Base-by-base conservation (phyloP, 2,888 invertebrate genomes). In the Andrena trimmerana region DNA sequence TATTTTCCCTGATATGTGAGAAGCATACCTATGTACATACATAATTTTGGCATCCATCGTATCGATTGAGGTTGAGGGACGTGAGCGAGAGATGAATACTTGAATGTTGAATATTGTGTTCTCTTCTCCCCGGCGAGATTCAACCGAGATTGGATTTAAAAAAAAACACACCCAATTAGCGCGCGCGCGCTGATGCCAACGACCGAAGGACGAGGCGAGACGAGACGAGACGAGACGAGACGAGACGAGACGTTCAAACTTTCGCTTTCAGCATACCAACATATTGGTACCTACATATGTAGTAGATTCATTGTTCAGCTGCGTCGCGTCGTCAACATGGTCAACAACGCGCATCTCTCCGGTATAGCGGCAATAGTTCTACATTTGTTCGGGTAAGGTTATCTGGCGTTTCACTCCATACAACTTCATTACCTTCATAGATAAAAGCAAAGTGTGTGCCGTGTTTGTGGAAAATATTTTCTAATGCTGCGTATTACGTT, bases 381-480 rank as follows among this genome's bases (percentile, higher is more conserved):
- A 24, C 8, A 52, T 31, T 54, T 68, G 13, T 5, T 68, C 10
- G 29, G 42, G 76, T 78, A 75, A 78, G 75, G 24, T 24, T 62
- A 36, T 0, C 16, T 31, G 24, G 1, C 29, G 10, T 33, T n/a
- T 33, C 62, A 29, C 16, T 57, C 48, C 59, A 1, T 10, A 57
- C 27, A 20, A 57, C 20, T 20, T n/a, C 52, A 20, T n/a, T 20
- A 42, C 42, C 42, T 16, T 42, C 42, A 5, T 16, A 42, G 42
- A 16, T 42, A 54, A 20, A 54, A 20, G 20, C 20, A 8, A 54
- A 20, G 7, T 20, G 20, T 20, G 54, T 20, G 54, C 20, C 7
- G 8, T 54, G 3, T 20, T n/a, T 20, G 54, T 54, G n/a, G 20
- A 20, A 54, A 54, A 20, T 52, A 42, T 42, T 16, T 16, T 42